phyloP scores from a whole-genome alignment of 2,888 invertebrate genomes.

The Protonemura montana region DNA sequence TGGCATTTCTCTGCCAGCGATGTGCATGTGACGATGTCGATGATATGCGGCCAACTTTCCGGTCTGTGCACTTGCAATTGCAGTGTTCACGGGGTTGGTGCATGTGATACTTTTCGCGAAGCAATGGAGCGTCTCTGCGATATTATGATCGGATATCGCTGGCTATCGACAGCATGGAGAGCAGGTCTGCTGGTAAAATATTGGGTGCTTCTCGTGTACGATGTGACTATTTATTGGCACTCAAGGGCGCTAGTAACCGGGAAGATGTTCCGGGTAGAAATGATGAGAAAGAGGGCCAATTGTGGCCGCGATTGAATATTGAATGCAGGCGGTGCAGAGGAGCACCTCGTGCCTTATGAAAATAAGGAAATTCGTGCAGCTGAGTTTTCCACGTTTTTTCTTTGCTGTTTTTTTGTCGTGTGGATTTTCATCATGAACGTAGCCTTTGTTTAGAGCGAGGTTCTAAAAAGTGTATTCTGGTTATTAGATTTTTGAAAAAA shows the following conservation, averaged over 20 bases:
- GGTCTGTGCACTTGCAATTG: not conserved
- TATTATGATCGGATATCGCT: not conserved
- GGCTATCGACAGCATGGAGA: not conserved
- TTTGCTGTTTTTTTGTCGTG: not conserved
- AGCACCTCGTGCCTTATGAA: not conserved
- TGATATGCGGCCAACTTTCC: not conserved
- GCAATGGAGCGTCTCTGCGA: not conserved
- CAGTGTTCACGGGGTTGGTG: not conserved
- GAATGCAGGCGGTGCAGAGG: not conserved
- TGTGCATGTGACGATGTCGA: not conserved
- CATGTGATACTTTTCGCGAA: not conserved
- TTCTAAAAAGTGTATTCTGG: not conserved
- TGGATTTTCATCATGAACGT: not conserved
- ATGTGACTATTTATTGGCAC: not conserved
- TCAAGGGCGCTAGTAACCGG: not conserved
- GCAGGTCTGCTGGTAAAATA: not conserved
- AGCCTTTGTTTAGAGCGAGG: not conserved
- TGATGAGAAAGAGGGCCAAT: slow-evolving; percentile 18
- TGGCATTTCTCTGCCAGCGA: not conserved
- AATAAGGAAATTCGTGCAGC: not conserved
- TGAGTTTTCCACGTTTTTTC: not conserved
- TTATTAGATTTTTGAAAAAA: not conserved
- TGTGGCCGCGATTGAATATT: not conserved
- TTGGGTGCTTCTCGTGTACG: not conserved
- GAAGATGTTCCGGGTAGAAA: not conserved